Conservation (phyloP, 2,113 vertebrate genomes). For the Bufo gargarizans region DNA sequence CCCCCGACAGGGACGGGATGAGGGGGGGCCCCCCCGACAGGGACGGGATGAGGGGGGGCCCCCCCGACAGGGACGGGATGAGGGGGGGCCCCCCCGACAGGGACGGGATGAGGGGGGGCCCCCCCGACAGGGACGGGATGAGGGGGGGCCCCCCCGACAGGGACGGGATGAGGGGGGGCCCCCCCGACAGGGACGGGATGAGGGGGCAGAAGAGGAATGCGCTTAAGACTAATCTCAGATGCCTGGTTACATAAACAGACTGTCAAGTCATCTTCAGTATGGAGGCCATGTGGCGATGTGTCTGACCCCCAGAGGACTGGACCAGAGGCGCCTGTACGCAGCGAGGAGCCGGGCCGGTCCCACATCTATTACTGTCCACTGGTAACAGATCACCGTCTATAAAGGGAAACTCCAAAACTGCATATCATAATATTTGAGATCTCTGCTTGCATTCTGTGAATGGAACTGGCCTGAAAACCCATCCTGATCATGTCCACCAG, state of each 20-base stretch:
- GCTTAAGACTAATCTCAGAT: constrained; percentile 42
- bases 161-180: constrained; percentile 4
- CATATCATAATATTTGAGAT: too few relatives aligned
- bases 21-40: not conserved
- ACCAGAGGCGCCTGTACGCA: not conserved
- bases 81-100: not conserved
- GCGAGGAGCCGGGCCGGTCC: not conserved
- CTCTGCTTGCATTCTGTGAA: too few relatives aligned
- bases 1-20: not conserved
- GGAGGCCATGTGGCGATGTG: fast-evolving
- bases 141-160: not conserved
- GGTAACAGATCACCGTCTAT: too few relatives aligned
- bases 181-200: not conserved
- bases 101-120: constrained; percentile 4
- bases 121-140: not conserved
- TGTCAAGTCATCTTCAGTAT: not conserved
- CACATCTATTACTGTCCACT: not conserved
- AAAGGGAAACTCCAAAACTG: not conserved
- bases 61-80: not conserved
- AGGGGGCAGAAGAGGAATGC: constrained; percentile 1
- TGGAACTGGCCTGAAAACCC: too few relatives aligned
- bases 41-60: constrained; percentile 4
- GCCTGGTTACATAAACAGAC: constrained; percentile 43
- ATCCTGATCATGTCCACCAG: too few relatives aligned
- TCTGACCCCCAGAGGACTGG: not conserved